Evolutionary conservation across 2,888 invertebrate species (phyloP).

Genomic region (Sepiola atlantica): DNA sequence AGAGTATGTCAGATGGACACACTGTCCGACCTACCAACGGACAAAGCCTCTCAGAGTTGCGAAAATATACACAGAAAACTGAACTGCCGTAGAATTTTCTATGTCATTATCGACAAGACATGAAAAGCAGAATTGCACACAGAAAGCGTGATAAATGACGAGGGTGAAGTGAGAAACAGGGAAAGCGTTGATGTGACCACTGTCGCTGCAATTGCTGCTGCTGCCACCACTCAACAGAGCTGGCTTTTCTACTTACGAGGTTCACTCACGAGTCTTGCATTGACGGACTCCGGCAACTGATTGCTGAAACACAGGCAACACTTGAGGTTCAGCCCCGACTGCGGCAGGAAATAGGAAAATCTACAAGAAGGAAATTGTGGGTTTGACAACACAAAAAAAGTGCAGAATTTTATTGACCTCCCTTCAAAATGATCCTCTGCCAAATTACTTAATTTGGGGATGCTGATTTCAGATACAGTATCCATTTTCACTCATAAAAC

Average conservation of each 20-base stretch:
- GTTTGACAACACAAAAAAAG: neutral
- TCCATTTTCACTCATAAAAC: too few species aligned
- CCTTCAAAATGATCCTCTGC: too few species aligned
- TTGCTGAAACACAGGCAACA: conserved; percentile 37
- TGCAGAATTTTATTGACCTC: neutral
- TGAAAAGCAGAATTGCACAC: neutral
- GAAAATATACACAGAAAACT: too few species aligned
- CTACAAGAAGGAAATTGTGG: neutral
- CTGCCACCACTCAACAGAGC: neutral
- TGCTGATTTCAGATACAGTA: too few species aligned
- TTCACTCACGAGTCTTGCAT: conserved; percentile 25
- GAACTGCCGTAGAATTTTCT: too few species aligned
- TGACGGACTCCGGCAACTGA: neutral
- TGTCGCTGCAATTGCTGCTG: too few species aligned
- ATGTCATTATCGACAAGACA: neutral
- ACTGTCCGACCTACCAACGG: too few species aligned
- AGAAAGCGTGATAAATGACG: neutral
- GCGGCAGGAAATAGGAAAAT: neutral
- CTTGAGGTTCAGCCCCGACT: conserved; percentile 5
- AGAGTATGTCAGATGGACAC: too few species aligned
- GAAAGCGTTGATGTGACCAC: neutral
- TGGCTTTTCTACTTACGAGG: neutral
- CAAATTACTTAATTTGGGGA: too few species aligned
- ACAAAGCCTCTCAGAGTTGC: too few species aligned
- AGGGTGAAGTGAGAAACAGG: neutral